phyloP scores from a whole-genome alignment of 2,113 vertebrate species.

The Fulmarus glacialis region DNA sequence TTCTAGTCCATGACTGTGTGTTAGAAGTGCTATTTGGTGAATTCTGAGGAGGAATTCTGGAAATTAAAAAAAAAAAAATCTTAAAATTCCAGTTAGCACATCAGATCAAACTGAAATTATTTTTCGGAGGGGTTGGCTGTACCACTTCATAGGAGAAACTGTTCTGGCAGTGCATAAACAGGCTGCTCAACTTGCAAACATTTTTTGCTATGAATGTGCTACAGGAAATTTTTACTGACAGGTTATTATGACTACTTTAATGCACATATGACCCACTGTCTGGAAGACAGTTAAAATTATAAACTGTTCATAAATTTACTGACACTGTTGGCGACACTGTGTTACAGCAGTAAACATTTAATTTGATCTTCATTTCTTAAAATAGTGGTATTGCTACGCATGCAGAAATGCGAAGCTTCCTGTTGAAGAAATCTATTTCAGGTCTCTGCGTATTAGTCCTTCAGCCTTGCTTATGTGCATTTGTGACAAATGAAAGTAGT shows the following conservation, averaged over 20 bases:
- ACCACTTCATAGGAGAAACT: neutral
- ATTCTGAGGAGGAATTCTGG: neutral
- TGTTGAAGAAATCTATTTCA: constrained; percentile 46
- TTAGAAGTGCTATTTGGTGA: neutral
- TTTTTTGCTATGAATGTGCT: constrained; percentile 55
- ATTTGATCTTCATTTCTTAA: constrained; percentile 70
- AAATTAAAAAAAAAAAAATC: neutral
- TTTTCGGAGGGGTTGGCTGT: neutral
- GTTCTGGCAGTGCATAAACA: neutral
- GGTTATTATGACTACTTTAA: constrained; percentile 71
- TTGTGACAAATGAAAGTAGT: constrained; percentile 54
- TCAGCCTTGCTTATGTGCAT: constrained; percentile 16
- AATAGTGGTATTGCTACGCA: constrained; percentile 19
- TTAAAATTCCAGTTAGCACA: neutral
- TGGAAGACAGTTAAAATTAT: constrained; percentile 67
- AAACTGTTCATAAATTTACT: constrained; percentile 67
- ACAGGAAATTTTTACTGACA: constrained; percentile 70
- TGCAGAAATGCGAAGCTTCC: neutral
- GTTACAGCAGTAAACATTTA: constrained; percentile 65
- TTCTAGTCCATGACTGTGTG: neutral
- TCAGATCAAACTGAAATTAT: neutral
- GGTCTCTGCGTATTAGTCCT: constrained; percentile 15
- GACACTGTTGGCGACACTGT: constrained; percentile 11
- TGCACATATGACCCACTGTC: constrained; percentile 59
- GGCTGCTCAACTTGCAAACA: neutral